phyloP scores from a whole-genome alignment of 2,797 vertebrate species.

The Pangasius larnaudii region DNA sequence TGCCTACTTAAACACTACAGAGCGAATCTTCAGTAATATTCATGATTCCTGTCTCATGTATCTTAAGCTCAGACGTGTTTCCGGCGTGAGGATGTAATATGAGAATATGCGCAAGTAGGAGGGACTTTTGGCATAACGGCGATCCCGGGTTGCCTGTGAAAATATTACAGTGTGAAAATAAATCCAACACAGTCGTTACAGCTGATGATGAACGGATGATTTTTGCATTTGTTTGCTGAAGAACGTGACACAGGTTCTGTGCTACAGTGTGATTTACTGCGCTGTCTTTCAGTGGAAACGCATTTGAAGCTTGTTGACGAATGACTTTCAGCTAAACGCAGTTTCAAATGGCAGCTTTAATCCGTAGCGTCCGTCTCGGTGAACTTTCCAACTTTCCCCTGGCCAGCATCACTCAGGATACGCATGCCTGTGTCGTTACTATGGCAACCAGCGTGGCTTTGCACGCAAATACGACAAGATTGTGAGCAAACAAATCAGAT shows the following conservation, averaged over 20 bases:
- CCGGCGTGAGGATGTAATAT: background rate
- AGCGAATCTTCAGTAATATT: background rate
- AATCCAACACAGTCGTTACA: background rate
- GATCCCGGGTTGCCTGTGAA: background rate
- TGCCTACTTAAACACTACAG: background rate
- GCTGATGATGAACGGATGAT: background rate
- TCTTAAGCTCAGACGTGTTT: background rate
- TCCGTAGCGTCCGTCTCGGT: background rate
- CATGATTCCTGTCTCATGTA: background rate
- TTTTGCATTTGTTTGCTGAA: background rate
- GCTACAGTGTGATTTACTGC: background rate
- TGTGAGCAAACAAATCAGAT: background rate
- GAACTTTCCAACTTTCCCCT: background rate
- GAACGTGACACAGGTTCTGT: no score
- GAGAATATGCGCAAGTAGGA: background rate
- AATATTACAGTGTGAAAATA: background rate
- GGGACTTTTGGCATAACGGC: no score
- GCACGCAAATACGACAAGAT: background rate
- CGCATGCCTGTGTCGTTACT: background rate
- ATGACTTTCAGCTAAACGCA: background rate
- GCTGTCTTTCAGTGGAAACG: no score
- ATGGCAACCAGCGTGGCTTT: background rate
- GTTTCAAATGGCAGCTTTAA: background rate
- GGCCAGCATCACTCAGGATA: background rate
- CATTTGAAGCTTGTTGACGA: background rate